These are phyloP conservation scores for Cheilosia vernalis DNA, from an alignment of 2,888 invertebrate species.

Conservation along the genomic window DNA sequence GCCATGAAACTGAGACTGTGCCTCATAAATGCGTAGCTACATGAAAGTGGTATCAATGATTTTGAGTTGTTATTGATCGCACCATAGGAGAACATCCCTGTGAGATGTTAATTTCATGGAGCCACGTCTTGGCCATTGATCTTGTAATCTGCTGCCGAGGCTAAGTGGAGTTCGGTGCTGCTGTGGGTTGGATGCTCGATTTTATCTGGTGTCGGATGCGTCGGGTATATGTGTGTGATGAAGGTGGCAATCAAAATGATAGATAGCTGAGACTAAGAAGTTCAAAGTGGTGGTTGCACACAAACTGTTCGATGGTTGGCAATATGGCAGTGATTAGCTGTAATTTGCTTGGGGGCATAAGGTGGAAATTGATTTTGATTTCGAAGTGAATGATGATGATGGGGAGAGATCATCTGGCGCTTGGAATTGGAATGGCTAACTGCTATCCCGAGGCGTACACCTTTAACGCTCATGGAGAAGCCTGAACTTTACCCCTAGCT, in stretches of 20 bases:
- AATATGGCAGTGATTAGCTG: conserved; percentile 47
- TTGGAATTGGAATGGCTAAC: too few relatives aligned
- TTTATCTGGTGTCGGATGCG: conserved; percentile 22
- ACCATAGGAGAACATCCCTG: conserved; percentile 12
- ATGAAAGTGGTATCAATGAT: conserved; percentile 17
- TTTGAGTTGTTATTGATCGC: conserved; percentile 48
- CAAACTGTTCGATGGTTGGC: conserved; percentile 37
- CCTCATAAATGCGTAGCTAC: conserved; percentile 8
- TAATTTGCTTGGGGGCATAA: conserved; percentile 37
- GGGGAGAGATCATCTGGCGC: conserved; percentile 1
- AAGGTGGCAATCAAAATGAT: conserved; percentile 57
- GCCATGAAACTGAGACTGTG: conserved; percentile 55
- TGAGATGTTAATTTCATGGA: conserved; percentile 55
- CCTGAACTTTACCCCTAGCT: too few relatives aligned
- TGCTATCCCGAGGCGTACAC: too few relatives aligned
- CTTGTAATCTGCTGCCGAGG: conserved; percentile 63
- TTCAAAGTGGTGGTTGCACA: conserved; percentile 53
- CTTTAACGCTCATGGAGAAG: too few relatives aligned
- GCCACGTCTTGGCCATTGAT: conserved; percentile 59
- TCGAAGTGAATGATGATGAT: conserved; percentile 1
- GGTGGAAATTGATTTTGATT: conserved; percentile 37
- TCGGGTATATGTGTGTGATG: not conserved
- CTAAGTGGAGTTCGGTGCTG: conserved; percentile 46
- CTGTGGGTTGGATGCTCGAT: conserved; percentile 44
- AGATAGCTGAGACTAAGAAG: conserved; percentile 46